Evolutionary conservation across 1,140 invertebrate species (phyloP), one percentile per base, ranked within the genome.

Genomic region (Drosophila neocordata): DNA sequence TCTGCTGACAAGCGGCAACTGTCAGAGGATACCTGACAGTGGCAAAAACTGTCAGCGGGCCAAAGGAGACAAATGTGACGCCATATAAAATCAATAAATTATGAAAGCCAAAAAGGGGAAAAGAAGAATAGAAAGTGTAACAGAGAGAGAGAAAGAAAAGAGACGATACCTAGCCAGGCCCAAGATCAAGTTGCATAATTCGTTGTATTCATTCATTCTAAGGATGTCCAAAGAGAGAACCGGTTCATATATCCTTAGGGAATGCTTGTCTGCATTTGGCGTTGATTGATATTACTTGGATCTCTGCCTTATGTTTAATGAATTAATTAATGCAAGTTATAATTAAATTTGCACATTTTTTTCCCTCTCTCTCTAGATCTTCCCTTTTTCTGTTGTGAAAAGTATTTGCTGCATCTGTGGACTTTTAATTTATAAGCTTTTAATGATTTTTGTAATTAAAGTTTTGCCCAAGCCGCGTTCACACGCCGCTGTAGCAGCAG

Each of bases 51-150:
- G 83, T 79, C 84, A 88, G 79, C 79, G 69, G 41, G 75, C 78
- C 79, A 82, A 57, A 76, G 73, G 69, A 84, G 81, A 84, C 83
- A 79, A 83, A 88, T 83, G 83, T 89, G 83, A 84, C 83, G 83
- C 84, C 83, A 89, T 89, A 89, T 89, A 88, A 83, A 88, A 89
- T 89, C 83, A 88, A 88, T 88, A 88, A 88, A 88, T 88, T 88
- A 88, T 88, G 75, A 88, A 71, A 66, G 64, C 38, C 57, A 27
- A 73, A 60, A 70, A 56, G 64, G 41, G 55, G 37, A 52, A 34
- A 31, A 20, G 51, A 18, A 20, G 18, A 48, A 44, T 44, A 7
- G 37, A n/a, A 18, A 35, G 15, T 18, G 41, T 4, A 3, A 4
- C 2, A 20, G 41, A 15, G 41, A 44, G 41, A 18, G 7, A 15